phyloP scores from a whole-genome alignment of 2,797 vertebrate genomes.

The Odontamblyopus rebecca region DNA sequence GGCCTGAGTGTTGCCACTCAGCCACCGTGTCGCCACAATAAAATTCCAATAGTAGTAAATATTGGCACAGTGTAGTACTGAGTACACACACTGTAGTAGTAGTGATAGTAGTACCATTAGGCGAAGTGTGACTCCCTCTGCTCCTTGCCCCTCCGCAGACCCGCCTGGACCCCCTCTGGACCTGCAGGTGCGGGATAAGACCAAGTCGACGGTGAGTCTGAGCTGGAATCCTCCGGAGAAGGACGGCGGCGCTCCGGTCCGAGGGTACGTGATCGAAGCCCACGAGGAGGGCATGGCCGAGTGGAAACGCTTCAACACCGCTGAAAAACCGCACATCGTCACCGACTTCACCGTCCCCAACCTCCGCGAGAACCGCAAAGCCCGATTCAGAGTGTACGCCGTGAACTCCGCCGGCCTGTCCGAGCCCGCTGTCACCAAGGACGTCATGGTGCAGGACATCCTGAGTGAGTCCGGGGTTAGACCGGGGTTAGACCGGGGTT shows the following conservation, averaged over 20 bases:
- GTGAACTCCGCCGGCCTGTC: conserved; percentile 94
- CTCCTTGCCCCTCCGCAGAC: conserved; percentile 67
- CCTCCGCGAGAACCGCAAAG: conserved; percentile 92
- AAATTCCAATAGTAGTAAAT: too few species aligned
- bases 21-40: too few species aligned
- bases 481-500: not conserved
- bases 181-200: conserved; percentile 91
- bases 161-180: conserved; percentile 83
- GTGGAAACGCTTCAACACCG: conserved; percentile 90
- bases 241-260: conserved; percentile 92
- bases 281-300: conserved; percentile 92
- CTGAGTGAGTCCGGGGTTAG: conserved; percentile 77
- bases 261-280: conserved; percentile 95
- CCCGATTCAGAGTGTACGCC: conserved; percentile 92
- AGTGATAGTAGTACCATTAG: too few species aligned
- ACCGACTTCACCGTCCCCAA: conserved; percentile 89
- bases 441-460: conserved; percentile 89
- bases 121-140: not conserved
- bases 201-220: conserved; percentile 87
- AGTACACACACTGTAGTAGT: too few species aligned
- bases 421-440: conserved; percentile 87
- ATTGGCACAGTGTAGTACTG: too few species aligned
- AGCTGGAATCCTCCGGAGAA: conserved; percentile 90
- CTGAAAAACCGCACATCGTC: conserved; percentile 89
- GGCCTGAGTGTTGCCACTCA: too few species aligned